Evolutionary conservation across 2,888 invertebrate genomes (phyloP).

Genomic region (Plebejus melissa): DNA sequence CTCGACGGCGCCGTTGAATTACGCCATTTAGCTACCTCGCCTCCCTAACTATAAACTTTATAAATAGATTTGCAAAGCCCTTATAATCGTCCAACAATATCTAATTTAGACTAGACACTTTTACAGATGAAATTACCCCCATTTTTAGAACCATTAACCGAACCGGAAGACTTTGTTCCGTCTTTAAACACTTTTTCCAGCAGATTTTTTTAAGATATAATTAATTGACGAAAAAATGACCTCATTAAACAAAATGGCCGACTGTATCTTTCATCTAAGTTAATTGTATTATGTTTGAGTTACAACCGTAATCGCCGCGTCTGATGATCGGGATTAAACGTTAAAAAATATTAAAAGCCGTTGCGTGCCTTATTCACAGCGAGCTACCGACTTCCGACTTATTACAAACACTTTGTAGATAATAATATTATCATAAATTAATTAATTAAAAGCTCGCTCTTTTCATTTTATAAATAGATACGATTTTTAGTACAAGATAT

Average conservation of each 20-base stretch:
- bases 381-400: constrained; percentile 1
- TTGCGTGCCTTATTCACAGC: constrained; percentile 8
- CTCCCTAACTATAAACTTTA: too few species aligned
- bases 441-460: neutral
- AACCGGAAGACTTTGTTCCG: neutral
- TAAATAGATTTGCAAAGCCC: neutral
- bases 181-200: neutral
- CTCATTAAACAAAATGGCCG: constrained; percentile 1
- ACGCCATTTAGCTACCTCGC: too few species aligned
- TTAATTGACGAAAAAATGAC: neutral
- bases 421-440: constrained; percentile 15
- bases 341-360: constrained; percentile 6
- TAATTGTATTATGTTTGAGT: neutral
- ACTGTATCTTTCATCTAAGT: constrained; percentile 1
- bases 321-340: constrained; percentile 14
- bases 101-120: constrained; percentile 29
- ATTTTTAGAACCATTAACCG: neutral
- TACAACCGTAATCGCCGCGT: neutral
- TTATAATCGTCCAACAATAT: neutral
- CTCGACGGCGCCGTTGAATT: too few species aligned
- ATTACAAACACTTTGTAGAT: constrained; percentile 19
- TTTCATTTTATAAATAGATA: neutral
- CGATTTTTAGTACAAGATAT: neutral
- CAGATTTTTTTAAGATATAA: neutral
- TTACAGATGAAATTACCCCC: neutral